Base-by-base conservation (phyloP, 1,140 invertebrate species). In the Papilio dardanus region DNA sequence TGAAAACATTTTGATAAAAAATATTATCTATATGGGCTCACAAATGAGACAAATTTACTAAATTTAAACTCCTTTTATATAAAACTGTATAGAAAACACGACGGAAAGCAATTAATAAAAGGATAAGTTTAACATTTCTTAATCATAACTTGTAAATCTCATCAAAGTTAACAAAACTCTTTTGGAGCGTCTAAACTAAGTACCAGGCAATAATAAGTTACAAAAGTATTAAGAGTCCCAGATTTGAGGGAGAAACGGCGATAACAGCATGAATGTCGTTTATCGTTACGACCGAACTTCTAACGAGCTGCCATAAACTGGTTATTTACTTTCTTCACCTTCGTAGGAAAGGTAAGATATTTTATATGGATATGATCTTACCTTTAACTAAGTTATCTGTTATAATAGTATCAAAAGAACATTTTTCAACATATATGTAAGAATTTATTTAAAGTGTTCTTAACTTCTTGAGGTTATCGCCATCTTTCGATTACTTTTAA, bases 221-320 rank as follows among this genome's bases (percentile, higher is more conserved):
- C 58, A 79, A 77, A 79, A 80, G 81, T 83, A 82, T 83, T 85
- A 83, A 83, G 78, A 78, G 76, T 73, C 71, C 58, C 77, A 88
- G 87, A 89, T 89, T 89, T 86, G 78, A 85, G 82, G 79, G 81
- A 83, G 83, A 81, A 87, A 82, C 79, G 69, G 77, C 83, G 86
- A 87, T 87, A 86, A 87, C 85, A 86, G 77, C 79, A 79, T 68
- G 68, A 78, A 84, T 85, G 85, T 86, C 89, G 83, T 89, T 91
- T 86, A 85, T 80, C 76, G 76, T 91, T 91, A 91, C 82, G 83
- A 82, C 78, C 84, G 21, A 91, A 91, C 81, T 91, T 90, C 82
- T 89, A 90, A 90, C 88, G 87, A 89, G 85, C 74, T 79, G 84
- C 80, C 84, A 84, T 91, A 90, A 90, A 91, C 82, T 87, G 75